phyloP scores from a whole-genome alignment of 2,797 vertebrate genomes.

The Remorina albescens region DNA sequence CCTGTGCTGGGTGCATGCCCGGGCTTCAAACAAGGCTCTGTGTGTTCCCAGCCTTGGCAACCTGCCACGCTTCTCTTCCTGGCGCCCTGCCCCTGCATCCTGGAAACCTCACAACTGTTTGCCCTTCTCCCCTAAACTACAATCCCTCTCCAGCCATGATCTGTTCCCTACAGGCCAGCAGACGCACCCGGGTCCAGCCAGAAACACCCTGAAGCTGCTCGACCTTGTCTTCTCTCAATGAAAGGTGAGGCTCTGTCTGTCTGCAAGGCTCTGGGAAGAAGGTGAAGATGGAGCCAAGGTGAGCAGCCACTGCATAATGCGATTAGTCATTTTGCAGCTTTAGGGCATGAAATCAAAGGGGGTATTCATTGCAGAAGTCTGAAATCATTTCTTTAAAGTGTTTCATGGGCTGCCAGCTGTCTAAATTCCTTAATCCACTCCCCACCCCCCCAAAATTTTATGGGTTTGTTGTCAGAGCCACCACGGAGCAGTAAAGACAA shows the following conservation, averaged over 20 bases:
- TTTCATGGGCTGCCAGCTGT: slow-evolving; percentile 73
- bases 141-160: slow-evolving; percentile 40
- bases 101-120: slow-evolving; percentile 83
- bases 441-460: slow-evolving; percentile 44
- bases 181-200: slow-evolving; percentile 43
- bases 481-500: slow-evolving; percentile 56
- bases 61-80: slow-evolving; percentile 74
- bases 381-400: slow-evolving; percentile 73
- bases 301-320: slow-evolving; percentile 67
- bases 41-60: slow-evolving; percentile 80
- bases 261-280: slow-evolving; percentile 36
- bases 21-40: slow-evolving; percentile 80
- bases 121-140: slow-evolving; percentile 64
- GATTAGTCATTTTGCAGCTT: slow-evolving; percentile 74
- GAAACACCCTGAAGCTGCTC: slow-evolving; percentile 43
- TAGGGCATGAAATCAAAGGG: slow-evolving; percentile 74
- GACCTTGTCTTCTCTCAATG: slow-evolving; percentile 28
- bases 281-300: slow-evolving; percentile 61
- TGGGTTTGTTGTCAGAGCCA: slow-evolving; percentile 64
- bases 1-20: slow-evolving; percentile 84
- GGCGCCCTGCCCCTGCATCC: slow-evolving; percentile 76
- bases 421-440: slow-evolving; percentile 71
- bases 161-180: slow-evolving; percentile 42
- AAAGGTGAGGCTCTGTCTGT: slow-evolving; percentile 47
- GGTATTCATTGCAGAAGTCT: slow-evolving; percentile 74